These are phyloP conservation scores for Argentina silus DNA, from an alignment of 2,797 vertebrate genomes.

Conservation along the genomic window DNA sequence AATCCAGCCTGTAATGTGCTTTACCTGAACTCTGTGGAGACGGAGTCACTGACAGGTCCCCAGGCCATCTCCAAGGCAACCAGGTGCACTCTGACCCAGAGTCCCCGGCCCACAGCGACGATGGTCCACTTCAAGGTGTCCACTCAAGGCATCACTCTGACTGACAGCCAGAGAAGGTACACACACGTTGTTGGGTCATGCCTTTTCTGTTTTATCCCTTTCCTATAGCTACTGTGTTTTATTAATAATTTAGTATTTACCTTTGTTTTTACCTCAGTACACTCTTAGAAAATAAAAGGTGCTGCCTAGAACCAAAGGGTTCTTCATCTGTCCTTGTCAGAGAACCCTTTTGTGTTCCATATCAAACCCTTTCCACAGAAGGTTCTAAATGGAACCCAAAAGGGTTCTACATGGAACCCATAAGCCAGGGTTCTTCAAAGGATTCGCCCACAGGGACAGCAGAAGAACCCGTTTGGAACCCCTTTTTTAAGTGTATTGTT, in stretches of 20 bases:
- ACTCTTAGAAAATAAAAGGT: too few relatives aligned
- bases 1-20: conserved; percentile 89
- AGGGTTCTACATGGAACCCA: too few relatives aligned
- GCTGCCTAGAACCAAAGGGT: too few relatives aligned
- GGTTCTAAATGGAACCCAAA: too few relatives aligned
- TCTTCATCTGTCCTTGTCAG: too few relatives aligned
- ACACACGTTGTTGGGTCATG: conserved; percentile 4
- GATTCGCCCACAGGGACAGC: background rate
- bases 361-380: too few relatives aligned
- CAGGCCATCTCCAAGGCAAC: conserved; percentile 89
- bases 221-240: background rate
- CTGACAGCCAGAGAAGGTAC: conserved; percentile 91
- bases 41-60: conserved; percentile 89
- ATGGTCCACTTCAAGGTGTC: conserved; percentile 94
- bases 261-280: background rate
- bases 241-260: background rate
- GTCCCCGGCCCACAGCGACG: conserved; percentile 78
- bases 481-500: too few relatives aligned
- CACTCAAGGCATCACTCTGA: conserved; percentile 88
- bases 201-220: background rate
- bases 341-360: too few relatives aligned
- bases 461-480: background rate
- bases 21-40: conserved; percentile 92
- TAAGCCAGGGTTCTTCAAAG: too few relatives aligned
- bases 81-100: conserved; percentile 81